These are phyloP conservation scores for Hypanus sabinus DNA, from an alignment of 2,113 vertebrate species.

Conservation along the genomic window DNA sequence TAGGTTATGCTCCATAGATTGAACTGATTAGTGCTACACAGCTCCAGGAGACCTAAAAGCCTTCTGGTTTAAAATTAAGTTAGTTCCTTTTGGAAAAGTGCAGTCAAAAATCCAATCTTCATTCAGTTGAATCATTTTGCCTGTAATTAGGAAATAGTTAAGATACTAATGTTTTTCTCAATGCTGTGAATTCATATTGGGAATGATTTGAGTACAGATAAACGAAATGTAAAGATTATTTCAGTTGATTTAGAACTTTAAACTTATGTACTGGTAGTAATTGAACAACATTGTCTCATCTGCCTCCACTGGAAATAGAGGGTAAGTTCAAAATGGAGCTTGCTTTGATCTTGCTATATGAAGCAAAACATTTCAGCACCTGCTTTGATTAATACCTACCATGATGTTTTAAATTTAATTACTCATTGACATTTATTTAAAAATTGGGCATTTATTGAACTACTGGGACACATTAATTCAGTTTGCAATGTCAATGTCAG, in stretches of 20 bases:
- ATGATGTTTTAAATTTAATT: conserved; percentile 35
- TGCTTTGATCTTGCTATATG: conserved; percentile 35
- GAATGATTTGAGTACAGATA: neutral
- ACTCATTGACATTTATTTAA: conserved; percentile 32
- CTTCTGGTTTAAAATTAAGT: too few relatives aligned
- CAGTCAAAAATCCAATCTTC: neutral
- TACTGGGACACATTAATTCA: conserved; percentile 33
- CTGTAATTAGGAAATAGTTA: neutral
- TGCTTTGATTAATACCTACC: conserved; percentile 31
- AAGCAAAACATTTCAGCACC: conserved; percentile 36
- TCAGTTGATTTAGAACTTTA: neutral
- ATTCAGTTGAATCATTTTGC: neutral
- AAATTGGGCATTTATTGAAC: conserved; percentile 27
- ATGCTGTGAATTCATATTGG: neutral
- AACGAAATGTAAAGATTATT: neutral
- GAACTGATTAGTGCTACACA: neutral
- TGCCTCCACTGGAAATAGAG: conserved; percentile 1
- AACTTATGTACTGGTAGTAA: neutral
- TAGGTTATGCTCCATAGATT: neutral
- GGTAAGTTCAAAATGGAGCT: neutral
- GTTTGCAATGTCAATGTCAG: conserved; percentile 34
- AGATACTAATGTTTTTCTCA: neutral
- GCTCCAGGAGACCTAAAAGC: neutral
- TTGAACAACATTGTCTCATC: conserved; percentile 2
- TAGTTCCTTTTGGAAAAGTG: neutral